Evolutionary conservation across 2,113 vertebrate genomes (phyloP).

Genomic region (Theristicus caerulescens): DNA sequence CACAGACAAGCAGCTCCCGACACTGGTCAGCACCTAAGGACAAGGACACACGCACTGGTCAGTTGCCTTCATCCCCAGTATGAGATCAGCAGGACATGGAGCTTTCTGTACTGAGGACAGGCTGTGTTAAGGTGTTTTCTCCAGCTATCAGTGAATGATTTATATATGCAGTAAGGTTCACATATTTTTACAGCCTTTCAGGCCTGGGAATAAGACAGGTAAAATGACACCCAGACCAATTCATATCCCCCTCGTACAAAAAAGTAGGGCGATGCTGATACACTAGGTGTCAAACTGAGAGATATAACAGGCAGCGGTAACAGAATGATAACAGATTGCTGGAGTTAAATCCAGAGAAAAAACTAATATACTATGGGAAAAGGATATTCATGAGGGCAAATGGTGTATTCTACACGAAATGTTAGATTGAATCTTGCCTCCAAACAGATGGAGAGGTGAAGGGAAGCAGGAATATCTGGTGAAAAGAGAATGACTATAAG

Average conservation of each 20-base stretch:
- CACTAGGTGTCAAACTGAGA: not conserved
- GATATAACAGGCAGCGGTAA: not conserved
- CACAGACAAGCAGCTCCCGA: not conserved
- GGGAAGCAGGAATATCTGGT: not conserved
- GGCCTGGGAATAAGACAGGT: not conserved
- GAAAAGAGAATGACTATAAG: not conserved
- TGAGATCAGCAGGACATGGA: not conserved
- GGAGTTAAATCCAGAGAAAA: not conserved
- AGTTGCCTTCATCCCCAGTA: accelerated
- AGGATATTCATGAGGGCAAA: not conserved
- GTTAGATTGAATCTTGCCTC: not conserved
- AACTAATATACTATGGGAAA: not conserved
- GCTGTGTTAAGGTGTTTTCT: not conserved
- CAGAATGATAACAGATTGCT: not conserved
- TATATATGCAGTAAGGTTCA: not conserved
- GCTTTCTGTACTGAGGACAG: not conserved
- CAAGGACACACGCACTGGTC: not conserved
- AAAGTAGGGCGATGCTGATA: not conserved
- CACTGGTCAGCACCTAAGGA: not conserved
- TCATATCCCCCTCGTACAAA: not conserved
- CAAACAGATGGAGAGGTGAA: not conserved
- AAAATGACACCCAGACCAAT: not conserved
- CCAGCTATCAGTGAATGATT: not conserved
- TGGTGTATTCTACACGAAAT: not conserved
- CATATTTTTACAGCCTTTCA: not conserved